Conservation (phyloP, 2,888 invertebrate genomes). For the Octonoba sinensis region DNA sequence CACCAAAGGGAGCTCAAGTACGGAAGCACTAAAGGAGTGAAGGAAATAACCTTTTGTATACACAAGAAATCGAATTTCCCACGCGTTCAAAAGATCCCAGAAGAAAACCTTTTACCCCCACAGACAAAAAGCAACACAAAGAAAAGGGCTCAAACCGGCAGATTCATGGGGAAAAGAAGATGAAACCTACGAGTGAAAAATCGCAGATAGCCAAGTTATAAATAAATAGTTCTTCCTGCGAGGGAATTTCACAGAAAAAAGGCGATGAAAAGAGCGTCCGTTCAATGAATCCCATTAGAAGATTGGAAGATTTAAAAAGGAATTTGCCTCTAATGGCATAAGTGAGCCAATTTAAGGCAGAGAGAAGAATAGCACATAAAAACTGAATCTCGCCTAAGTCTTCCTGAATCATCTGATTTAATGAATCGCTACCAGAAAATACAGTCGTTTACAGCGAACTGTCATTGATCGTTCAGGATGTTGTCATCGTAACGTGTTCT, state of each 20-base stretch:
- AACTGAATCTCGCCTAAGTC: conserved; percentile 34
- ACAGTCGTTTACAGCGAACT: neutral
- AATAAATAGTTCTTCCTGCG: neutral
- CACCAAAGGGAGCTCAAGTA: too few relatives aligned
- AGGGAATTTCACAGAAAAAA: neutral
- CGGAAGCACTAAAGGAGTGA: too few relatives aligned
- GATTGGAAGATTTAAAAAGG: conserved; percentile 29
- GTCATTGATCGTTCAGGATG: conserved; percentile 41
- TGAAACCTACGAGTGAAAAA: too few relatives aligned
- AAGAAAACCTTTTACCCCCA: too few relatives aligned
- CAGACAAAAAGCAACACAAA: too few relatives aligned
- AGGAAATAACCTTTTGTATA: too few relatives aligned
- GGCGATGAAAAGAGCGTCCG: neutral
- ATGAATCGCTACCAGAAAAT: conserved; percentile 37
- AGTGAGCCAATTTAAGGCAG: conserved; percentile 48
- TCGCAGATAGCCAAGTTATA: neutral
- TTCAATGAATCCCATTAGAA: conserved; percentile 47
- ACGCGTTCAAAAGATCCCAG: too few relatives aligned
- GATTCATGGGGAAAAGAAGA: too few relatives aligned
- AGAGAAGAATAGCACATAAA: conserved; percentile 43
- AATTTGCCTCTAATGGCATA: conserved; percentile 54
- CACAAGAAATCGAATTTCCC: too few relatives aligned
- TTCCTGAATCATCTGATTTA: conserved; percentile 40
- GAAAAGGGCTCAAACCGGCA: too few relatives aligned
- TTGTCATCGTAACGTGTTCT: conserved; percentile 13